phyloP scores from a whole-genome alignment of 2,113 vertebrate genomes.

The Rhodinocichla rosea region DNA sequence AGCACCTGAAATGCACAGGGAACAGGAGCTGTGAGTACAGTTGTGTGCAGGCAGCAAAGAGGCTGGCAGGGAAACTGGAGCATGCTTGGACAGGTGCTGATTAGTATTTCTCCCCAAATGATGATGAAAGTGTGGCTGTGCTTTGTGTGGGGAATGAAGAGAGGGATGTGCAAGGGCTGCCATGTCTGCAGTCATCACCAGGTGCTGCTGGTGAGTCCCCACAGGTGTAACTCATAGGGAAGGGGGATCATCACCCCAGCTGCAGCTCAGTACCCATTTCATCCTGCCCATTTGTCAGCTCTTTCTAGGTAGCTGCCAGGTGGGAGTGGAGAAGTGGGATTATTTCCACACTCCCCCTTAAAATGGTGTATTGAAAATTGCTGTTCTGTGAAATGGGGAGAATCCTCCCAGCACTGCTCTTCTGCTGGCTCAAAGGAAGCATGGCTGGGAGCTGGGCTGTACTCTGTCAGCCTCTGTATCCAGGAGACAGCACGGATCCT shows the following conservation, averaged over 20 bases:
- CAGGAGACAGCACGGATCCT: not conserved
- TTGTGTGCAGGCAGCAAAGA: not conserved
- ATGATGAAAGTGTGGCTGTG: not conserved
- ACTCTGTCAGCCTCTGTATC: accelerated
- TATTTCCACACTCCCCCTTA: not conserved
- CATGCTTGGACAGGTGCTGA: not conserved
- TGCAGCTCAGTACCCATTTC: not conserved
- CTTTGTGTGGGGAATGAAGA: not conserved
- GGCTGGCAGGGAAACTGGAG: not conserved
- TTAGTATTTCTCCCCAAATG: not conserved
- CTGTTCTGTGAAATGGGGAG: not conserved
- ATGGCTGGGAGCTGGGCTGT: not conserved
- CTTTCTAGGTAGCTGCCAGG: not conserved
- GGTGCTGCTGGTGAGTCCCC: not conserved
- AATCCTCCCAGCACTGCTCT: not conserved
- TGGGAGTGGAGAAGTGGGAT: not conserved
- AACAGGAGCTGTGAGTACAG: not conserved
- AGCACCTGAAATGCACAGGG: not conserved
- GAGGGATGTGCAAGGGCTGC: not conserved
- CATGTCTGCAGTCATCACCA: not conserved
- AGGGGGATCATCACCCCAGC: not conserved
- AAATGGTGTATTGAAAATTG: not conserved
- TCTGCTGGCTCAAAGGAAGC: accelerated
- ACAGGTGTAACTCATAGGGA: not conserved
- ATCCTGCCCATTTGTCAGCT: not conserved